These are phyloP conservation scores for Aplodontia rufa DNA, from an alignment of 2,113 vertebrate species.

Conservation along the genomic window DNA sequence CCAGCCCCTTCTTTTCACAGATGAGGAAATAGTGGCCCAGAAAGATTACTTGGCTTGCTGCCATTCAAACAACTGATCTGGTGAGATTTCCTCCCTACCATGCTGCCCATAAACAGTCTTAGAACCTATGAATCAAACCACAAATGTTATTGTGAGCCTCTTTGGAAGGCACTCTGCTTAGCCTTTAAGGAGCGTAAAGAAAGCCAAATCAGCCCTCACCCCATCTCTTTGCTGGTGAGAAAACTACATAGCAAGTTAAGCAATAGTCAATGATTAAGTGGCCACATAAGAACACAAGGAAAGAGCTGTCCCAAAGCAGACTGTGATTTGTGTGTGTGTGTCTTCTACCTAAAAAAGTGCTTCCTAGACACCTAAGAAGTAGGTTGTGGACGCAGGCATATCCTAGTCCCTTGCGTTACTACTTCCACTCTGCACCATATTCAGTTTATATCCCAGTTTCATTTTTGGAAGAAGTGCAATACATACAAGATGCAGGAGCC, in stretches of 20 bases:
- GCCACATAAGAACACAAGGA: background rate
- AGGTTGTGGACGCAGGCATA: background rate
- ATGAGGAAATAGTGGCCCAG: constrained; percentile 27
- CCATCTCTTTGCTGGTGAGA: background rate
- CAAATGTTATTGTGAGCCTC: background rate
- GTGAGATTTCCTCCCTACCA: background rate
- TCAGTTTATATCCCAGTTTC: background rate
- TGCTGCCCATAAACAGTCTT: background rate
- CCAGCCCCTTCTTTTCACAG: constrained; percentile 53
- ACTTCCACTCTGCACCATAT: background rate
- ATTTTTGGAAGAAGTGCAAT: background rate
- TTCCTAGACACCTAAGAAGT: background rate
- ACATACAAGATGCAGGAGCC: background rate
- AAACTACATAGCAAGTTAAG: background rate
- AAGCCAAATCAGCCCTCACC: background rate
- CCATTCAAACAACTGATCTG: background rate
- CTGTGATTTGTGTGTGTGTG: background rate
- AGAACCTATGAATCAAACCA: background rate
- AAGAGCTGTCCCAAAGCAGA: background rate
- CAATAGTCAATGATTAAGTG: background rate
- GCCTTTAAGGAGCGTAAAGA: background rate
- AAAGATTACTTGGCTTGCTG: background rate
- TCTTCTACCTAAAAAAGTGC: background rate
- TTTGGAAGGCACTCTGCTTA: background rate
- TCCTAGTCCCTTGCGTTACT: background rate